Conservation (phyloP, 2,888 invertebrate species). For the Diadegma fenestrale region DNA sequence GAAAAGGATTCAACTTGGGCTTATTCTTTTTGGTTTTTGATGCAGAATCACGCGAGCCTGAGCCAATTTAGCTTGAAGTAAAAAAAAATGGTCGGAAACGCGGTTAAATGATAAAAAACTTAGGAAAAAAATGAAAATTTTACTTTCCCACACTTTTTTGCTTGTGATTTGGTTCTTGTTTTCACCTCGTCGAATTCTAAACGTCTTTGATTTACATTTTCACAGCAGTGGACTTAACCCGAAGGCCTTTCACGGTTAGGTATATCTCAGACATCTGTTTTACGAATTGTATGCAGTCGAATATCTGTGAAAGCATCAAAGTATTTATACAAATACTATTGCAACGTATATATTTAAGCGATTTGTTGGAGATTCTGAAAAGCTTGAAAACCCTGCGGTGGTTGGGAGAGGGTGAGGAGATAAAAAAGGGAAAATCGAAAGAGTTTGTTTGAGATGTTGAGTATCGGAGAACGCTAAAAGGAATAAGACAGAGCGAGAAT, state of each 20-base stretch:
- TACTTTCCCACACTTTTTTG: not conserved
- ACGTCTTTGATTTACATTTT: slow-evolving; percentile 10
- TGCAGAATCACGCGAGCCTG: no score
- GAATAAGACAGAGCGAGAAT: slow-evolving; percentile 30
- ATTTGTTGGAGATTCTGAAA: slow-evolving; percentile 18
- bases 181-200: not conserved
- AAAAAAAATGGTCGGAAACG: no score
- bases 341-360: slow-evolving; percentile 19
- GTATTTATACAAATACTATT: slow-evolving; percentile 24
- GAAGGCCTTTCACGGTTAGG: not conserved
- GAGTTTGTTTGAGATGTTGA: slow-evolving; percentile 19
- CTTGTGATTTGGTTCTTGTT: not conserved
- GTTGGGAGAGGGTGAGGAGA: slow-evolving; percentile 16
- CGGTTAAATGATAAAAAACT: no score
- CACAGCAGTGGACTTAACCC: not conserved
- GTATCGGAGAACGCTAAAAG: slow-evolving; percentile 34
- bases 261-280: slow-evolving; percentile 13
- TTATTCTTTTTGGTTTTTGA: no score
- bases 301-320: slow-evolving; percentile 40
- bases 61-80: no score
- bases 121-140: not conserved
- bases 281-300: slow-evolving; percentile 9
- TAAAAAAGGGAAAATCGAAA: not conserved
- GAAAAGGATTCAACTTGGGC: no score
- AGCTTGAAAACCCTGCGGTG: slow-evolving; percentile 27